Base-by-base conservation (phyloP, 2,113 vertebrate species). In the Brachionichthys hirsutus region DNA sequence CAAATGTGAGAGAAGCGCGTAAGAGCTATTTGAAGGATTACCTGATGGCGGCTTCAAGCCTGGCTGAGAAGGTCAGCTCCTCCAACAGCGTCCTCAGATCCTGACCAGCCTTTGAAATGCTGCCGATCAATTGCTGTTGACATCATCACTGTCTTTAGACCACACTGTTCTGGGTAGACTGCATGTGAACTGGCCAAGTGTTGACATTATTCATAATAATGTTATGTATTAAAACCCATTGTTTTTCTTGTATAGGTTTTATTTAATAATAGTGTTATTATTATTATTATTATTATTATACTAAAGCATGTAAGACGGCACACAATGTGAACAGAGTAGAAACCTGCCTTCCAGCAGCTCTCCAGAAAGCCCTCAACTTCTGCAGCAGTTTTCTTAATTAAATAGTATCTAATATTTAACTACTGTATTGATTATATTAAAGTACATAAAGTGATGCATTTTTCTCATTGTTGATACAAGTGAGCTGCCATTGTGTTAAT, bases 11-110 rank as follows among this genome's bases (percentile, higher is more conserved):
- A 46, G 70, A n/a, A 58, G 67, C 75, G 81, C 83, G 73, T 77
- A 84, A 67, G 73, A 70, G 74, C 64, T 84, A 78, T 90, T 77
- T 88, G 80, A 85, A 87, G 88, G 86, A 86, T 80, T 85, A 87
- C 64, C 80, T 67, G 68, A 46, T 81, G 56, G 62, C 54, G 58
- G 12, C n/a, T 83, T 80, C 81, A 62, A 78, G 77, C 77, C 75
- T 6, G 59, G 56, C 74, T 48, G 50, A 55, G 62, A 91, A 92
- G 87, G 86, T 90, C 86, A 91, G 49, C 60, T 82, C 81, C 79
- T 71, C 58, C 67, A 89, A 81, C 77, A 54, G 65, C 20, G 63
- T 82, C 78, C 49, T 70, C 59, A 75, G 82, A 87, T 79, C 82
- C 77, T 60, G 80, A 58, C 77, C 61, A 46, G 71, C 69, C 85